Evolutionary conservation across 1,140 invertebrate genomes (phyloP).

Genomic region (Tenebrio molitor): DNA sequence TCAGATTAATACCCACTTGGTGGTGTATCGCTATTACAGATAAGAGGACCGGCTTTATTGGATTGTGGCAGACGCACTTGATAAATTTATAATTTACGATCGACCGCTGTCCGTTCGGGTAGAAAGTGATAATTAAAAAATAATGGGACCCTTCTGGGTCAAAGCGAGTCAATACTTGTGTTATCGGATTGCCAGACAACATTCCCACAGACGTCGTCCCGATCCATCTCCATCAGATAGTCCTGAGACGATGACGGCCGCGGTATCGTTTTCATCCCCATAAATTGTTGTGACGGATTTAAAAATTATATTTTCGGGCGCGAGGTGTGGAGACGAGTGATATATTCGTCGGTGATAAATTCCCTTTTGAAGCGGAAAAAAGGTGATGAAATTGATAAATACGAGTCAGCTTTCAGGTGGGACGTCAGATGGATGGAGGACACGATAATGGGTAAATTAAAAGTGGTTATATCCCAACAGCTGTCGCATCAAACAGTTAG

Average conservation of each 20-base stretch:
- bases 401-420: constrained; percentile 22
- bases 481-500: constrained; percentile 37
- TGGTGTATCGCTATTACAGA: constrained; percentile 14
- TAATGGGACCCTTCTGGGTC: background rate
- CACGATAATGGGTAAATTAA: constrained; percentile 37
- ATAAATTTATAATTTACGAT: constrained; percentile 21
- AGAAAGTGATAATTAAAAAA: constrained; percentile 19
- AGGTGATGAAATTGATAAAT: constrained; percentile 33
- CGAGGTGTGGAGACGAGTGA: constrained; percentile 15
- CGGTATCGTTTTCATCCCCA: background rate
- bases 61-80: constrained; percentile 32
- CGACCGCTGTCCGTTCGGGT: constrained; percentile 1
- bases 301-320: constrained; percentile 33
- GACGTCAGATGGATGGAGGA: constrained; percentile 3
- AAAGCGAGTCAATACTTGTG: background rate
- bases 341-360: constrained; percentile 16
- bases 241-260: background rate
- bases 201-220: background rate
- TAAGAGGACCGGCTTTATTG: constrained; percentile 26
- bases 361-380: constrained; percentile 1
- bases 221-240: background rate
- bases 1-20: constrained; percentile 22
- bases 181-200: background rate
- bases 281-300: constrained; percentile 38
- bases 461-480: constrained; percentile 30